A percentile compares a stretch with the other conserved stretches of the same genome.
phyloP scores from a whole-genome alignment of 1,140 invertebrate genomes.

The Diabrotica undecimpunctata region DNA sequence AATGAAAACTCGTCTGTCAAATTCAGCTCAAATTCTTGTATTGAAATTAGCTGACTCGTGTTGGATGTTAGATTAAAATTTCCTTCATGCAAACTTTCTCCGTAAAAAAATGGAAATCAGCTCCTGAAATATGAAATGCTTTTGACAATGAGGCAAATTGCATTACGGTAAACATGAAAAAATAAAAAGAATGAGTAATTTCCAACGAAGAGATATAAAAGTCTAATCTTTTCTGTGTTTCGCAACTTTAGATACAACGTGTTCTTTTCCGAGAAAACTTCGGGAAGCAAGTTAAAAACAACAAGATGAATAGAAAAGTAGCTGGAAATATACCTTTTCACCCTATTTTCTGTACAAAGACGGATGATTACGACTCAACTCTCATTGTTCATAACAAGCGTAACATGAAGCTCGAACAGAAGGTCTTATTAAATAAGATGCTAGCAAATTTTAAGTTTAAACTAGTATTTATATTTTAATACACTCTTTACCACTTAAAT shows the following conservation, averaged over 20 bases:
- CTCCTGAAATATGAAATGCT: conserved; percentile 2
- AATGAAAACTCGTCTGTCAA: neutral
- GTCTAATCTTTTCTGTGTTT: neutral
- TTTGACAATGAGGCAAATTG: conserved; percentile 2
- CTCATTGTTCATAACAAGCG: too few relatives aligned
- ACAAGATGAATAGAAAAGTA: too few relatives aligned
- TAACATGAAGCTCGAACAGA: too few relatives aligned
- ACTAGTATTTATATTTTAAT: too few relatives aligned
- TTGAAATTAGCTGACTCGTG: conserved; percentile 2
- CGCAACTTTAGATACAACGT: neutral
- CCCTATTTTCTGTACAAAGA: too few relatives aligned
- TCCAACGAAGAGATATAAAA: neutral
- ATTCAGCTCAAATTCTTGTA: conserved; percentile 2
- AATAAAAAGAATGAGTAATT: conserved; percentile 3
- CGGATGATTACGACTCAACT: too few relatives aligned
- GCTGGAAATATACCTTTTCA: too few relatives aligned
- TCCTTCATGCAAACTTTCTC: neutral
- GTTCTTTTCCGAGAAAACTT: neutral
- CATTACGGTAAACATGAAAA: conserved; percentile 2
- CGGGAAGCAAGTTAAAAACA: neutral
- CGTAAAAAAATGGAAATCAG: neutral
- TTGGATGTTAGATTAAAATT: neutral
- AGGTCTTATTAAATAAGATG: too few relatives aligned
- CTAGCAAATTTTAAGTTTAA: too few relatives aligned
- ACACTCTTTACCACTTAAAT: too few relatives aligned